phyloP scores from a whole-genome alignment of 2,888 invertebrate species.

The Pegoplata infirma region DNA sequence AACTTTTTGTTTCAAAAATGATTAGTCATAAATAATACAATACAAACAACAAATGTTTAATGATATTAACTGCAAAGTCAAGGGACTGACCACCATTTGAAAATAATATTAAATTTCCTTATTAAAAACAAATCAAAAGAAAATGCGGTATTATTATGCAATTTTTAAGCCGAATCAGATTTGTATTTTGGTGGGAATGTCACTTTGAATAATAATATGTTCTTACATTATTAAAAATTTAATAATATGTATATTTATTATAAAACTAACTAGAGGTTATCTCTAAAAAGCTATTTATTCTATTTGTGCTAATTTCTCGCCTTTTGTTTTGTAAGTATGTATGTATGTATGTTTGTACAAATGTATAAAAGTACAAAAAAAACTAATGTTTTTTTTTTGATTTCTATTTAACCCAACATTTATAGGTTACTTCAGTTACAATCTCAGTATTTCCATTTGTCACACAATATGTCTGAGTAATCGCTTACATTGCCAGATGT shows the following conservation, averaged over 20 bases:
- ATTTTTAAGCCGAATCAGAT: too few species aligned
- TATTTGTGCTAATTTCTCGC: slow-evolving; percentile 41
- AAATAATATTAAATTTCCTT: neutral
- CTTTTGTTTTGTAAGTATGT: slow-evolving; percentile 19
- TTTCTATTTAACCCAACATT: too few species aligned
- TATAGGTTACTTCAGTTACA: neutral
- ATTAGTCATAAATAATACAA: neutral
- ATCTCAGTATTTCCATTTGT: too few species aligned
- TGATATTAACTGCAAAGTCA: neutral
- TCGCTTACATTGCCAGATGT: neutral
- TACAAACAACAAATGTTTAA: neutral
- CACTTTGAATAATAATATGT: too few species aligned
- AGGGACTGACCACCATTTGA: neutral
- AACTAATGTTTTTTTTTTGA: neutral
- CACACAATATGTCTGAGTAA: too few species aligned
- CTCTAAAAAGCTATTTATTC: slow-evolving; percentile 38
- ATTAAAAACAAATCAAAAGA: neutral
- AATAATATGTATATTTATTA: neutral
- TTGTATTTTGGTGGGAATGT: too few species aligned
- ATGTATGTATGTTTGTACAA: neutral
- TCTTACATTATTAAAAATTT: neutral
- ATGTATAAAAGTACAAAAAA: slow-evolving; percentile 2
- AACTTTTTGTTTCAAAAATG: neutral
- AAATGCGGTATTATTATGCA: neutral
- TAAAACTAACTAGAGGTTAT: slow-evolving; percentile 36